Conservation (phyloP, 2,888 invertebrate species). For the Agriopis marginaria region DNA sequence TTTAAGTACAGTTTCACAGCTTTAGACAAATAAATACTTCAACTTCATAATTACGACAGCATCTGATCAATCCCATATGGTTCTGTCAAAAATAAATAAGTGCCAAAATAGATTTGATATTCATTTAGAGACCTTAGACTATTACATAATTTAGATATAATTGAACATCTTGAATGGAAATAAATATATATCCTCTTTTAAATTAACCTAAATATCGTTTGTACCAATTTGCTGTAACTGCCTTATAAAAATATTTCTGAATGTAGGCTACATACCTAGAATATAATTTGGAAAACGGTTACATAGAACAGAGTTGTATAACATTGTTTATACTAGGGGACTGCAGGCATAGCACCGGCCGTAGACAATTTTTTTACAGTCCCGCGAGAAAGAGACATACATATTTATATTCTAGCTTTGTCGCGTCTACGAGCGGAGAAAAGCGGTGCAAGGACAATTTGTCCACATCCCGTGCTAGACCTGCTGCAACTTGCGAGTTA, state of each 20-base stretch:
- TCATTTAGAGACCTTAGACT: constrained; percentile 48
- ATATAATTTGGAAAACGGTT: constrained; percentile 19
- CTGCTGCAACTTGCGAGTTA: background rate
- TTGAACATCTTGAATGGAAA: constrained; percentile 24
- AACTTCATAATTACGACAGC: constrained; percentile 54
- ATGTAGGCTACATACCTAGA: constrained; percentile 14
- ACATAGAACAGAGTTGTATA: constrained; percentile 10
- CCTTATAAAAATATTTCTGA: constrained; percentile 42
- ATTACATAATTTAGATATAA: constrained; percentile 38
- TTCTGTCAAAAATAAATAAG: constrained; percentile 49
- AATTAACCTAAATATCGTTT: constrained; percentile 54
- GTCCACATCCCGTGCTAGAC: too few species aligned
- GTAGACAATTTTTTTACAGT: too few species aligned
- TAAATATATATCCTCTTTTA: constrained; percentile 17
- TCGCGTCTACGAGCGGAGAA: too few species aligned
- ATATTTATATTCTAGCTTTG: too few species aligned
- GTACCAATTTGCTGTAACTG: constrained; percentile 62
- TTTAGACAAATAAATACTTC: constrained; percentile 75
- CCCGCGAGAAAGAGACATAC: background rate
- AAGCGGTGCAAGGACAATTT: too few species aligned
- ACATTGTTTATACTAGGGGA: background rate
- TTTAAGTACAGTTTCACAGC: constrained; percentile 85
- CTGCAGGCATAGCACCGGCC: background rate
- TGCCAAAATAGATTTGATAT: constrained; percentile 70
- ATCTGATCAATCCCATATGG: constrained; percentile 72